Conservation (phyloP, 2,888 invertebrate genomes). For the Strigamia maritima region DNA sequence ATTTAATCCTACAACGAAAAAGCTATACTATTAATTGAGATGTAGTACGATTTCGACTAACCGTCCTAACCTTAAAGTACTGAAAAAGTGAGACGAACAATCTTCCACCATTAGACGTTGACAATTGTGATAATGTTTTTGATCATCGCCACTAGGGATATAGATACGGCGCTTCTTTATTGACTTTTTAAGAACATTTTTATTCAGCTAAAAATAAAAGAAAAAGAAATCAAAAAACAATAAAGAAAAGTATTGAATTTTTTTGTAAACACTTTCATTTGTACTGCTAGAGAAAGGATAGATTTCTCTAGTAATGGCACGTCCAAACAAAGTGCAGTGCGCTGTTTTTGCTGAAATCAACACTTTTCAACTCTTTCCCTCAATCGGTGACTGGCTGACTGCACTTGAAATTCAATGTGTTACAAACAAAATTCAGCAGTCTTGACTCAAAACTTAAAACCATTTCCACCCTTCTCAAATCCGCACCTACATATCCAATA, state of each 20-base stretch:
- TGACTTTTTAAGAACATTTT: no score
- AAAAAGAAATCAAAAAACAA: background rate
- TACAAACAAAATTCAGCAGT: background rate
- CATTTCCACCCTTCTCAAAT: background rate
- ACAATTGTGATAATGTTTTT: background rate
- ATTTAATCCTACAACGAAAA: background rate
- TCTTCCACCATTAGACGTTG: no score
- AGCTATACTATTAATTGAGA: background rate
- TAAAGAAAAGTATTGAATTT: background rate
- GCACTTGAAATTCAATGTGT: constrained; percentile 1
- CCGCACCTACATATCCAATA: background rate
- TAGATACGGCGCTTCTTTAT: no score
- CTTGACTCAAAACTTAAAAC: background rate
- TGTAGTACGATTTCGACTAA: no score
- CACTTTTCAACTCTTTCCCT: constrained; percentile 18
- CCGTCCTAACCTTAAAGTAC: no score
- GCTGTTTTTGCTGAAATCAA: constrained; percentile 28
- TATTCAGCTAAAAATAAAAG: no score
- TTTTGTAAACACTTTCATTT: background rate
- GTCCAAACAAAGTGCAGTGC: constrained; percentile 1
- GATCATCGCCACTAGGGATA: background rate
- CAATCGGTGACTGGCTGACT: background rate
- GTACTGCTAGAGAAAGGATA: background rate
- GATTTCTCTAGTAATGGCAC: background rate
- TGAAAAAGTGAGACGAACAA: no score